phyloP scores from a whole-genome alignment of 2,888 invertebrate species.

The Cyclophora punctaria region DNA sequence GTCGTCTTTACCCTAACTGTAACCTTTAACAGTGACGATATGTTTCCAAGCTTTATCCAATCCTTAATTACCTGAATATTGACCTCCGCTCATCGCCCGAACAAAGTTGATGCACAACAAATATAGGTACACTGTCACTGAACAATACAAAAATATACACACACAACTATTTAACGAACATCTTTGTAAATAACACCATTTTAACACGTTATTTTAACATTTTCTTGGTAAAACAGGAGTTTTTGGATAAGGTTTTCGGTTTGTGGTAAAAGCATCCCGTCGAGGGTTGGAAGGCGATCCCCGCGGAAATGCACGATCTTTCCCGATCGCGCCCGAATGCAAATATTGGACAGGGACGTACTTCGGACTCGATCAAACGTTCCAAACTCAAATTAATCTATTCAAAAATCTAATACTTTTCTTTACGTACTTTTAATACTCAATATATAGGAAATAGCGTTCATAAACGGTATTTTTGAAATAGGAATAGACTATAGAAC shows the following conservation, averaged over 20 bases:
- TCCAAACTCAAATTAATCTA: not conserved
- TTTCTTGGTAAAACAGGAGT: slow-evolving; percentile 38
- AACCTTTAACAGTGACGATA: too few relatives aligned
- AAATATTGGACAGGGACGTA: slow-evolving; percentile 52
- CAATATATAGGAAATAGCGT: too few relatives aligned
- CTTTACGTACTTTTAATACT: too few relatives aligned
- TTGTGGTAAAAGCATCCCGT: slow-evolving; percentile 53
- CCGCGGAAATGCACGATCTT: slow-evolving; percentile 59
- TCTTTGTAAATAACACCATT: slow-evolving; percentile 29
- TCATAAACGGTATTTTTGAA: too few relatives aligned
- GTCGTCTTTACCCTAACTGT: too few relatives aligned
- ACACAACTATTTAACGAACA: slow-evolving; percentile 28
- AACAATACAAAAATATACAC: slow-evolving; percentile 32
- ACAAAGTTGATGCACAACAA: slow-evolving; percentile 43
- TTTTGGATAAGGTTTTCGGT: slow-evolving; percentile 61
- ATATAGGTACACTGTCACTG: slow-evolving; percentile 51
- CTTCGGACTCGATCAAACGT: slow-evolving; percentile 16
- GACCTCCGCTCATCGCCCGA: slow-evolving; percentile 32
- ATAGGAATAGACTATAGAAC: too few relatives aligned
- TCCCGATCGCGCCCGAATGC: slow-evolving; percentile 58
- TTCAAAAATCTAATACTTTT: not conserved
- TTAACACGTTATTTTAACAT: slow-evolving; percentile 40
- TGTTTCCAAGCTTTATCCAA: not conserved
- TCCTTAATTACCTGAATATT: slow-evolving; percentile 39
- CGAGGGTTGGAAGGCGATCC: slow-evolving; percentile 59